phyloP scores from a whole-genome alignment of 2,888 invertebrate species.

The Parthenolecanium corni region DNA sequence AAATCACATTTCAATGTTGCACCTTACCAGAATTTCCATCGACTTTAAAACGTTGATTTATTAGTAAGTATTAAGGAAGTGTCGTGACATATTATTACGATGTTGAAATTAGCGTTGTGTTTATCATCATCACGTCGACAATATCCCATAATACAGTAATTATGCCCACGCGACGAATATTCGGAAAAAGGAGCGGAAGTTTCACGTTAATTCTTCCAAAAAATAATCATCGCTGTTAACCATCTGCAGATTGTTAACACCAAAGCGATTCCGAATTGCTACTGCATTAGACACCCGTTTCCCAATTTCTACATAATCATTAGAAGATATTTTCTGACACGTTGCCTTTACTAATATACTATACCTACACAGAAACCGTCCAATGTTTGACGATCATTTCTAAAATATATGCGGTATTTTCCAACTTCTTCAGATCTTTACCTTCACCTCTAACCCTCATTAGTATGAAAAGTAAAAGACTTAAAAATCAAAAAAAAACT shows the following conservation, averaged over 20 bases:
- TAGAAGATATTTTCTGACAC: neutral
- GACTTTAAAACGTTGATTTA: constrained; percentile 8
- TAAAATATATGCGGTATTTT: no score
- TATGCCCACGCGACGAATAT: constrained; percentile 10
- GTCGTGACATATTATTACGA: constrained; percentile 5
- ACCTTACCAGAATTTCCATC: no score
- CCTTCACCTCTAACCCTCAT: no score
- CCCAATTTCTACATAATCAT: constrained; percentile 15
- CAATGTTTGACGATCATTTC: no score
- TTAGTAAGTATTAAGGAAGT: constrained; percentile 10
- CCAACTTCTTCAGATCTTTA: no score
- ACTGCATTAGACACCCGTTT: constrained; percentile 7
- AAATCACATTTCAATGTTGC: no score
- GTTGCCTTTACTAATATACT: neutral
- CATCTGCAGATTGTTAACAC: constrained; percentile 16
- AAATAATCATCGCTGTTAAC: neutral
- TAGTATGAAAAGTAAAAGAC: no score
- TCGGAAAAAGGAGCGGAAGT: constrained; percentile 4
- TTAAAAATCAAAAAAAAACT: no score
- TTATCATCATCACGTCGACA: constrained; percentile 9
- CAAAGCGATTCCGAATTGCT: neutral
- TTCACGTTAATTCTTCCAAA: constrained; percentile 13
- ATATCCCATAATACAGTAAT: constrained; percentile 1
- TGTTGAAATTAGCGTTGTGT: constrained; percentile 10
- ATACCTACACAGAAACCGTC: no score